Evolutionary conservation across 2,888 invertebrate species (phyloP).

Genomic region (Ditula angustiorana): DNA sequence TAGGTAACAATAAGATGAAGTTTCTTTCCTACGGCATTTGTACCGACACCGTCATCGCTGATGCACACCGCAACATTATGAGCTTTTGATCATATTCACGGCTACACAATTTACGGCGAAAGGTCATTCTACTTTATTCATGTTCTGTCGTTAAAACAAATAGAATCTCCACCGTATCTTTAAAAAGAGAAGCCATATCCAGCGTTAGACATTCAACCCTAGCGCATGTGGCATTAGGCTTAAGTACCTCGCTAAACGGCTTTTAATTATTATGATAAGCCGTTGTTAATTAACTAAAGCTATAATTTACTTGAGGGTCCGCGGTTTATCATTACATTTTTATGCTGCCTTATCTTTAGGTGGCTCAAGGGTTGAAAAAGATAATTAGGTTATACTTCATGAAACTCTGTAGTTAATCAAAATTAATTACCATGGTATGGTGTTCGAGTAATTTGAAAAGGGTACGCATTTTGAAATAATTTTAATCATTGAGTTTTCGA

Average conservation of each 20-base stretch:
- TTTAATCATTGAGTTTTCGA: background rate
- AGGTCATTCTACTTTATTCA: too few species aligned
- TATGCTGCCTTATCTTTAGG: conserved; percentile 17
- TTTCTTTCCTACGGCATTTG: too few species aligned
- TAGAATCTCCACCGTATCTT: too few species aligned
- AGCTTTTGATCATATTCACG: too few species aligned
- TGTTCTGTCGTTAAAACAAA: too few species aligned
- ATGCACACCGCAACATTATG: too few species aligned
- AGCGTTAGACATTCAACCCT: background rate
- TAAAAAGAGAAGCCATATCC: conserved; percentile 16
- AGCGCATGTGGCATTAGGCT: conserved; percentile 31
- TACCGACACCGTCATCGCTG: too few species aligned
- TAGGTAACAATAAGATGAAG: too few species aligned
- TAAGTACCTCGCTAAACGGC: conserved; percentile 35
- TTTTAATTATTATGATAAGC: conserved; percentile 41
- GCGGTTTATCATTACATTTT: conserved; percentile 36
- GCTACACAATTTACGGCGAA: too few species aligned
- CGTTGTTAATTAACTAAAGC: conserved; percentile 33
- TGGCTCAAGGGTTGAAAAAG: conserved; percentile 10
- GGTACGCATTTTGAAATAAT: background rate
- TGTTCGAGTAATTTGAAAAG: background rate
- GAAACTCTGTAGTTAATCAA: conserved; percentile 17
- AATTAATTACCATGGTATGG: conserved; percentile 9
- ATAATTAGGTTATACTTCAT: conserved; percentile 20
- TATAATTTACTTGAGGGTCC: conserved; percentile 31